Base-by-base conservation (phyloP, 2,888 invertebrate species). In the Rotaria magnacalcarata region DNA sequence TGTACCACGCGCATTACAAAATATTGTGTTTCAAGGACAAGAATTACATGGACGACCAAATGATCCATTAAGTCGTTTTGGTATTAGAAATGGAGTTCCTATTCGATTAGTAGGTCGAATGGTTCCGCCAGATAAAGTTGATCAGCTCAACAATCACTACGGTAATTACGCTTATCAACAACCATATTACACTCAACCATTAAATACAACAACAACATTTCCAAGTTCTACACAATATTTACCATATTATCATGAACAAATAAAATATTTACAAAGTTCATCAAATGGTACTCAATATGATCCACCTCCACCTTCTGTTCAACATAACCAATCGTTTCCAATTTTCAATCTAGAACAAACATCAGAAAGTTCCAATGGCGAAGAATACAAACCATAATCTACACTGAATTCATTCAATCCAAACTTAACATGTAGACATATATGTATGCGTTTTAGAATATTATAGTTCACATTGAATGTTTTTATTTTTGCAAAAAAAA, bases 31-130 rank as follows among this genome's bases (percentile, higher is more conserved):
- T 50, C 56, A 85, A 19, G 86, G 86, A 52, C 86, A 86, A 86
- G 84, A 86, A 85, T 60, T 86, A 43, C 86, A 86, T 60, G 47
- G 43, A 84, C 85, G 75, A n/a, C 7, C 43, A 11, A 56, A 86
- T 58, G 85, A 85, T 52, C 85, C 86, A 34, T 80, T 86, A 27
- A 86, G 60, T 47, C 58, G n/a, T 75, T 86, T 86, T 58, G 86
- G 86, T n/a, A 75, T 86, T 58, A 85, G 56, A 50, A 86, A 86
- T 54, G 56, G 50, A 34, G 85, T 56, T 43, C 74, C 85, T 47
- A 86, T 86, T 34, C 54, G 86, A 52, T 41, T 85, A 27, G 85
- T 86, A 75, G 86, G 86, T 16, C 52, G 86, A 67, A 86, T 84
- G 85, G 34, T 47, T 19, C 47, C 80, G n/a, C 80, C 80, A 2